phyloP scores from a whole-genome alignment of 2,888 invertebrate genomes.

The Eupithecia subumbrata region DNA sequence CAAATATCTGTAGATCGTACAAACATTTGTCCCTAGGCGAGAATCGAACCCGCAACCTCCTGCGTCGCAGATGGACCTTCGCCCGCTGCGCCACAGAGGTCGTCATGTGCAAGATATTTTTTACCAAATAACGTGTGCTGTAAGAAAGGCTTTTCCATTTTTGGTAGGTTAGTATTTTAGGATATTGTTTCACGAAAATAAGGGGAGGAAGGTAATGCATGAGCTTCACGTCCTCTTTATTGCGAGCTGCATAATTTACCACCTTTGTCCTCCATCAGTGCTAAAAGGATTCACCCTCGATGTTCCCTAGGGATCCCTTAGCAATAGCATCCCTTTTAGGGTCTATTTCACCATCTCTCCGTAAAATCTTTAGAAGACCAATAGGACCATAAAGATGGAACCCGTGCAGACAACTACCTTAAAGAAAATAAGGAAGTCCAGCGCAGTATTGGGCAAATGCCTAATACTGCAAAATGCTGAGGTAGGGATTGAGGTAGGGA shows the following conservation, averaged over 20 bases:
- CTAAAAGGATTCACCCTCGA: constrained; percentile 5
- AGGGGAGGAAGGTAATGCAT: background rate
- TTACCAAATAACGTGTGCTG: no score
- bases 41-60: no score
- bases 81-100: no score
- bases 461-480: background rate
- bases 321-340: constrained; percentile 1
- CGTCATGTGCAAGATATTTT: no score
- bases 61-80: no score
- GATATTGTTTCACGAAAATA: background rate
- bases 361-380: background rate
- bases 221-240: background rate
- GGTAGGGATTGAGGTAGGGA: no score
- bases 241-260: constrained; percentile 1
- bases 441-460: no score
- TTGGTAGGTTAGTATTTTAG: background rate
- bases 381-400: background rate
- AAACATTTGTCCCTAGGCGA: no score
- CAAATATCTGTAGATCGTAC: no score
- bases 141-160: background rate
- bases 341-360: background rate
- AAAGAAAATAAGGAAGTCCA: background rate
- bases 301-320: background rate
- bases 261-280: constrained; percentile 6
- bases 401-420: background rate